phyloP scores from a whole-genome alignment of 2,113 vertebrate genomes.

The Abramis brama region DNA sequence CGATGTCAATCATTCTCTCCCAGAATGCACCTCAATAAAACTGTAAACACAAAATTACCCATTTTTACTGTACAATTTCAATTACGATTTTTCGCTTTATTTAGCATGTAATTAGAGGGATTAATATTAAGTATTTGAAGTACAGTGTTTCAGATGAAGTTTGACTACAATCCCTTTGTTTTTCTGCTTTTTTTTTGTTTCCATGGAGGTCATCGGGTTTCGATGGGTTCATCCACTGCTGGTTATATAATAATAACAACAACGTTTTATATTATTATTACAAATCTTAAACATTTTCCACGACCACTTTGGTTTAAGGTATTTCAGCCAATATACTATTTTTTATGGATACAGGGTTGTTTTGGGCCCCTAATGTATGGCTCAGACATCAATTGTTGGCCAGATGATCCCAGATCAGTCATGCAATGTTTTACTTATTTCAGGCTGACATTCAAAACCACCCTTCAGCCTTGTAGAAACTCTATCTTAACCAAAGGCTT shows the following conservation, averaged over 20 bases:
- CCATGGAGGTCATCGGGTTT: slow-evolving; percentile 13
- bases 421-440: background rate
- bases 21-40: slow-evolving; percentile 71
- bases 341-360: background rate
- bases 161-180: background rate
- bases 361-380: background rate
- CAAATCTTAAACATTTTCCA: background rate
- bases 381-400: background rate
- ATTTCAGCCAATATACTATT: too few species aligned
- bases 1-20: slow-evolving; percentile 78
- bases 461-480: background rate
- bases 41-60: slow-evolving; percentile 61
- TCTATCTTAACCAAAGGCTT: background rate
- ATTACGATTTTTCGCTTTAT: background rate
- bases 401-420: background rate
- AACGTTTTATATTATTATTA: background rate
- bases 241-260: background rate
- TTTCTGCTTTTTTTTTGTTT: background rate
- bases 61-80: background rate
- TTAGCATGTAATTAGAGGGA: background rate
- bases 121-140: background rate
- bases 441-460: slow-evolving; percentile 25
- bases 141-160: background rate
- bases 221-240: background rate
- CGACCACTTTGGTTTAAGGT: background rate